Base-by-base conservation (phyloP, 2,888 invertebrate species). In the Hofmannophila pseudospretella region DNA sequence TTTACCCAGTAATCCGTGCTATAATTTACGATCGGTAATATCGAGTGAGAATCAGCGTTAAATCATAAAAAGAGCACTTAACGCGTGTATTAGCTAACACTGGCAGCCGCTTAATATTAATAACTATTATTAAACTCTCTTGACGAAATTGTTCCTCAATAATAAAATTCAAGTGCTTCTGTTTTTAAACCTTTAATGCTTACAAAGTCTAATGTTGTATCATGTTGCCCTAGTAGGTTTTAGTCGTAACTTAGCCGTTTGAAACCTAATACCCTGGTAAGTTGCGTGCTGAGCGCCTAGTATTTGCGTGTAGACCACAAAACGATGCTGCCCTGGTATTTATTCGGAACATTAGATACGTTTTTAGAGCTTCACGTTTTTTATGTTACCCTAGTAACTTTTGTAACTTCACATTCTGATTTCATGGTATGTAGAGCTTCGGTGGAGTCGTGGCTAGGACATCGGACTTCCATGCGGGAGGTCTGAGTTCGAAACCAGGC, bases 41-140 rank as follows among this genome's bases (percentile, higher is more conserved):
- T 79, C 72, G 65, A 62, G 58, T 43, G 62, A 48, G 77, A 76
- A 79, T 79, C 78, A 72, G 74, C 73, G 78, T 77, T 81, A 76
- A 76, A 82, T 81, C 82, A 81, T 84, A 79, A 84, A 78, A 81
- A 77, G 70, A 70, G 54, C 76, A 75, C 76, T 81, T 78, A 73
- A 72, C 75, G 62, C 67, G 61, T 62, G 65, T 74, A 80, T 82
- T 81, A 82, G 79, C 70, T 72, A 76, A 73, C 74, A 62, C 75
- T 57, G 63, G 76, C 75, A 73, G 67, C 74, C 60, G 61, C 71
- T 69, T 85, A 85, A 85, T 85, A 79, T 69, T 85, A 85, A 85
- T 85, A 79, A 81, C 82, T 82, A 75, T 84, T 80, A 84, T 84
- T 84, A 82, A 67, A 67, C 56, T 7, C 64, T 68, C 74, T 71